Evolutionary conservation across 2,888 invertebrate genomes (phyloP), one percentile per base, ranked within the genome.

Genomic region (Zygogramma bicolorata): DNA sequence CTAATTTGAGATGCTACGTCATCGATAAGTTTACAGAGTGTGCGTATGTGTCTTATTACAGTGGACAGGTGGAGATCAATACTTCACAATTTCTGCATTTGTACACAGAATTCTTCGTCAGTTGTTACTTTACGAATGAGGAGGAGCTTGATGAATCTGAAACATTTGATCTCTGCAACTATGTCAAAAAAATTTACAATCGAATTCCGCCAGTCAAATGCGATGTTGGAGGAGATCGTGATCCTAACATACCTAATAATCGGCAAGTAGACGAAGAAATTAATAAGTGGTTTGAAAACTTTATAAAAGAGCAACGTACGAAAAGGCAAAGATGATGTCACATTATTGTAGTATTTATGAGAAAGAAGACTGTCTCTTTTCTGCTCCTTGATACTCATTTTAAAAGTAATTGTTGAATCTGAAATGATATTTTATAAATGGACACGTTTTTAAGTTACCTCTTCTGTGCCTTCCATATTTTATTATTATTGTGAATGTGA

Each of bases 1-100:
- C 62, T 18, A 71, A 71, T 6, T 49, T 53, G 7, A 62, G 22
- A 20, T 71, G 61, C 25, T 66, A 66, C 53, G 13, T 22, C 13
- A 29, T 71, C 62, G 71, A 71, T 40, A 61, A 58, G 22, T 71
- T 71, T 42, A 46, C n/a, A n/a, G n/a, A n/a, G n/a, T n/a, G n/a
- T n/a, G n/a, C n/a, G n/a, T n/a, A n/a, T n/a, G n/a, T n/a, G n/a
- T n/a, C n/a, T n/a, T n/a, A n/a, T n/a, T n/a, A n/a, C 15, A 31
- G 20, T 15, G 3, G n/a, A n/a, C n/a, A n/a, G n/a, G n/a, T n/a
- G n/a, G n/a, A n/a, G 8, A 10, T 18, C 10, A 0, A 22, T n/a
- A 5, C 61, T 25, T 15, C 22, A 2, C 13, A 13, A 15, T 62
- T 62, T 42, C n/a, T 42, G n/a, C 25, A 40, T 6, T 8, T 40